Base-by-base conservation (phyloP, 2,888 invertebrate species). In the Selenia dentaria region DNA sequence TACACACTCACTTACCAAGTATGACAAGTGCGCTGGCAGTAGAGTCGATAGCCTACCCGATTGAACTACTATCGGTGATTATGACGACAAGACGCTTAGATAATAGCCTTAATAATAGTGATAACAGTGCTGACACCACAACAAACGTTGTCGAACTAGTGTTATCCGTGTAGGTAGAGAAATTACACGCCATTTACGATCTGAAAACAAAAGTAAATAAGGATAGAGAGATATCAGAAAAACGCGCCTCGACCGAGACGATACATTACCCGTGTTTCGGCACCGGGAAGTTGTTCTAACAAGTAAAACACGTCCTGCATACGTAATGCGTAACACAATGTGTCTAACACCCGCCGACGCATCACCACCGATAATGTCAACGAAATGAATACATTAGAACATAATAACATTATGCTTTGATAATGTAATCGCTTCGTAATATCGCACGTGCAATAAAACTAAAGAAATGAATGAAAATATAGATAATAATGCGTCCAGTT, bases 221-320 rank as follows among this genome's bases (percentile, higher is more conserved):
- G 54, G 61, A 71, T 70, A 62, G 56, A 68, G 66, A 61, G 59
- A 58, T 66, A 62, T 59, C 8, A 22, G 6, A 8, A 22, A 22
- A 8, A 8, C 38, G 41, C 47, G 60, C 65, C 63, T 58, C 62
- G 67, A 69, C 64, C 68, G 35, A 43, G 40, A 25, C 45, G 43
- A 24, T 45, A 47, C 67, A 73, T 72, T 68, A 78, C 61, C 59
- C 65, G 60, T 68, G 74, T 69, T 67, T 56, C 64, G 67, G 70
- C 74, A 70, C 71, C 70, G 59, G 73, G 71, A 78, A 77, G 74
- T 72, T 71, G 79, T 78, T 73, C 67, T 80, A 80, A 85, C 80
- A 75, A 81, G 81, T 66, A 58, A 57, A 58, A 78, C 79, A 76
- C 70, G 71, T 52, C 63, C 54, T 56, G 87, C 79, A 87, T 86